phyloP scores from a whole-genome alignment of 2,797 vertebrate genomes.

The Tenualosa ilisha region DNA sequence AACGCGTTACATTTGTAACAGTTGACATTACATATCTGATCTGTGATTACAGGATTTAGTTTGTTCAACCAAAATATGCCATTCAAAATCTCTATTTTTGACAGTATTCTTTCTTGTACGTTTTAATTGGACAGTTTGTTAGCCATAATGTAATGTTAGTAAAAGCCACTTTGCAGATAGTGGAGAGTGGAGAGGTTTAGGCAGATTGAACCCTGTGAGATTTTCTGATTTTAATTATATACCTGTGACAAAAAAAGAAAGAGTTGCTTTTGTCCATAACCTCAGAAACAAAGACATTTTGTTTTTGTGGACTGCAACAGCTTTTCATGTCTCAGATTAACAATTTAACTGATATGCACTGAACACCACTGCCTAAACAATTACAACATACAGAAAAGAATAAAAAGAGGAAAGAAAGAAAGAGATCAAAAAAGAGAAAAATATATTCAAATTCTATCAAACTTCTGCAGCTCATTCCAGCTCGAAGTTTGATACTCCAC shows the following conservation, averaged over 20 bases:
- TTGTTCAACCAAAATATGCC: no score
- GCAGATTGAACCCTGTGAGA: neutral
- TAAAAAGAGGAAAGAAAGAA: neutral
- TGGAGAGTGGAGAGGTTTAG: no score
- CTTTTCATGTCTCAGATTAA: neutral
- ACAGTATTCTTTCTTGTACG: no score
- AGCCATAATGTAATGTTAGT: no score
- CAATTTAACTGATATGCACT: neutral
- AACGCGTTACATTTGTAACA: no score
- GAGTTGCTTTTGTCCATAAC: neutral
- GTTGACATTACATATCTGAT: no score
- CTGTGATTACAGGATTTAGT: no score
- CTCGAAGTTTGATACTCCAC: constrained; percentile 10
- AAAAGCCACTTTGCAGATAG: no score
- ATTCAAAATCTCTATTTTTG: no score
- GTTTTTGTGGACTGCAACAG: neutral
- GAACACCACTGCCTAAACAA: neutral
- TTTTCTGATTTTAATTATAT: neutral
- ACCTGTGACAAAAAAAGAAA: neutral
- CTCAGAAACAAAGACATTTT: neutral
- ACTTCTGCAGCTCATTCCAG: constrained; percentile 12
- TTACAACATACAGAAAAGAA: neutral
- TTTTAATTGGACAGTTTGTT: no score
- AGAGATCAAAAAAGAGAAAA: neutral
- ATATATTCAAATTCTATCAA: neutral